Conservation (phyloP, 2,888 invertebrate species). For the Lottia scabra region DNA sequence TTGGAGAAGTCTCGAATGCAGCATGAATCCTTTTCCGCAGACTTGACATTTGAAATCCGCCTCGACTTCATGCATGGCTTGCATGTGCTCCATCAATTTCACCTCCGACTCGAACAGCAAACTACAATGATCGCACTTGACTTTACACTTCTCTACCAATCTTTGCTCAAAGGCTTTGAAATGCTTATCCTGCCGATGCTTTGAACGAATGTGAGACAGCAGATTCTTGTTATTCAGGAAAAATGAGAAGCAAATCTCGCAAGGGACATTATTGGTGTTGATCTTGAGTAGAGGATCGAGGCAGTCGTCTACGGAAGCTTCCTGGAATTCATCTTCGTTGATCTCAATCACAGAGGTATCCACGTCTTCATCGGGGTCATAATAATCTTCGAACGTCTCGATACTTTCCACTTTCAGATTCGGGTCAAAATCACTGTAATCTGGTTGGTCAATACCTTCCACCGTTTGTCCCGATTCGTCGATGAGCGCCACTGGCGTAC, state of each 20-base stretch:
- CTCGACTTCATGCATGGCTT: not conserved
- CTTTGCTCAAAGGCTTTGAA: not conserved
- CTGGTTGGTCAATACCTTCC: not conserved
- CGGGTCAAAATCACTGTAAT: not conserved
- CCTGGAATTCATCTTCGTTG: not conserved
- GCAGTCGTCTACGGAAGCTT: not conserved
- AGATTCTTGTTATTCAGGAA: not conserved
- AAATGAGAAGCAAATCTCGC: not conserved
- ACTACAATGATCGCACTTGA: not conserved
- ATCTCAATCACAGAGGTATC: not conserved
- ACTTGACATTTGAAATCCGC: not conserved
- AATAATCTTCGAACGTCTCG: not conserved
- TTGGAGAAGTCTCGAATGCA: not conserved
- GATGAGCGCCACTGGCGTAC: not conserved
- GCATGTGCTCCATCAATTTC: not conserved
- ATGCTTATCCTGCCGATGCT: not conserved
- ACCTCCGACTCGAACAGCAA: not conserved
- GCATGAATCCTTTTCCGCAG: not conserved
- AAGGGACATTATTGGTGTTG: not conserved
- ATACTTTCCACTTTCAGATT: not conserved
- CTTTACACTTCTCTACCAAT: not conserved
- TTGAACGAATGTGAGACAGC: not conserved
- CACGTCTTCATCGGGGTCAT: not conserved
- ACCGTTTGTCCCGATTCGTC: not conserved
- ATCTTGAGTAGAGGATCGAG: not conserved